These are phyloP conservation scores for Drosophila sturtevanti DNA, from an alignment of 1,140 invertebrate genomes.

Conservation along the genomic window DNA sequence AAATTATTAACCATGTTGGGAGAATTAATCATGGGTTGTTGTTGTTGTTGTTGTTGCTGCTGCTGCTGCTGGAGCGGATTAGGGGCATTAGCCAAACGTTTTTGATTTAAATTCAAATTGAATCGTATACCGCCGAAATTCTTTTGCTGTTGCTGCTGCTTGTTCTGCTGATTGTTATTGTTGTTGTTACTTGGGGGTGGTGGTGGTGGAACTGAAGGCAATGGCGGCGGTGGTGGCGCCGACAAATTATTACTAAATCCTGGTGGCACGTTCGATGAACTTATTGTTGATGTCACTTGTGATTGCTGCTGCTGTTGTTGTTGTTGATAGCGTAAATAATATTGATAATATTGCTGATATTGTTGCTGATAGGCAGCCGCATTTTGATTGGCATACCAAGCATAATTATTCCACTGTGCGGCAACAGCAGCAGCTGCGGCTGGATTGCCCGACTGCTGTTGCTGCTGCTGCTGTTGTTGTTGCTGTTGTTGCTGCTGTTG, in stretches of 20 bases:
- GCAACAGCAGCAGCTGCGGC: constrained; percentile 24
- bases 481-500: constrained; percentile 73
- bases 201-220: constrained; percentile 72
- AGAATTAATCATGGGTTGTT: constrained; percentile 33
- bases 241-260: constrained; percentile 76
- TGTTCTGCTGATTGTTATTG: constrained; percentile 39
- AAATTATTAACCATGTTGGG: constrained; percentile 44
- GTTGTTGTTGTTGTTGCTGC: constrained; percentile 72
- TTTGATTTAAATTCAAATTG: constrained; percentile 81
- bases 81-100: constrained; percentile 66
- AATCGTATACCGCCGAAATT: constrained; percentile 82
- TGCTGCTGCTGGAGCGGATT: constrained; percentile 76
- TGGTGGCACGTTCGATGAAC: constrained; percentile 72
- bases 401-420: constrained; percentile 67
- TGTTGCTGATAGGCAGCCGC: constrained; percentile 71
- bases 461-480: constrained; percentile 63
- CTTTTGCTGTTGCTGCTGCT: constrained; percentile 57
- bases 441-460: constrained; percentile 49
- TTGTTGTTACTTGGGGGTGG: constrained; percentile 54
- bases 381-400: constrained; percentile 72
- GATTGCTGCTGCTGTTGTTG: constrained; percentile 61
- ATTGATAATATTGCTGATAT: constrained; percentile 78
- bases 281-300: constrained; percentile 70
- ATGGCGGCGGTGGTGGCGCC: constrained; percentile 64
- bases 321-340: constrained; percentile 76